Evolutionary conservation across 1,140 invertebrate species (phyloP), one percentile per base, ranked within the genome.

Genomic region (Apis florea): DNA sequence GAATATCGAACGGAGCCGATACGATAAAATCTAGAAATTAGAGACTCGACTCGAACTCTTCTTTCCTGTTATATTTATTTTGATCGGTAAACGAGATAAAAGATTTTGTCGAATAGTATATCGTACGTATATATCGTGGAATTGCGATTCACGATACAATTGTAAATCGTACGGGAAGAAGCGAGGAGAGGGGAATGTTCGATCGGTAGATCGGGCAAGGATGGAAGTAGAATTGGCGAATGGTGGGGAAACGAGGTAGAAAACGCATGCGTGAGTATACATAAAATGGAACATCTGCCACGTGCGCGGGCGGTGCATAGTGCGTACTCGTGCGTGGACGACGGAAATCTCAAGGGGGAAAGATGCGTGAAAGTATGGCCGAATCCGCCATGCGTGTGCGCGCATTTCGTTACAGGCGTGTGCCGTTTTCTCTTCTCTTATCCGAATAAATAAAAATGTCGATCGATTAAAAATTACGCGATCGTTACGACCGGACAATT

Each of bases 271-370:
- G 90, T 90, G 70, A 74, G 74, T 76, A 40, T 53, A 54, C 79
- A 71, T 87, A 85, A 90, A 86, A 85, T 81, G 71, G 85, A 90
- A 90, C 90, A 91, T 91, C 89, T 91, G 90, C 89, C 87, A 89
- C 85, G 89, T 90, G 90, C 90, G 89, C 89, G 89, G 90, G 90
- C 87, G 89, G 87, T 78, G 86, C 90, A 77, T 74, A 79, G 83
- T 88, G 83, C 86, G 89, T 90, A 80, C 73, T 82, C 89, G 76
- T 87, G 85, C 89, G 86, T 90, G 71, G 84, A 85, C 82, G 61
- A 85, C 82, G 72, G 79, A 88, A 86, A 87, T 89, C 73, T 74
- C 74, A 79, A 89, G 83, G 89, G 64, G 90, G 87, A 84, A 91
- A 90, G 79, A 83, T 82, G n/a, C 61, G 72, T 88, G 51, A 66